These are phyloP conservation scores for Salvelinus alpinus DNA, from an alignment of 2,113 vertebrate genomes.

Conservation along the genomic window DNA sequence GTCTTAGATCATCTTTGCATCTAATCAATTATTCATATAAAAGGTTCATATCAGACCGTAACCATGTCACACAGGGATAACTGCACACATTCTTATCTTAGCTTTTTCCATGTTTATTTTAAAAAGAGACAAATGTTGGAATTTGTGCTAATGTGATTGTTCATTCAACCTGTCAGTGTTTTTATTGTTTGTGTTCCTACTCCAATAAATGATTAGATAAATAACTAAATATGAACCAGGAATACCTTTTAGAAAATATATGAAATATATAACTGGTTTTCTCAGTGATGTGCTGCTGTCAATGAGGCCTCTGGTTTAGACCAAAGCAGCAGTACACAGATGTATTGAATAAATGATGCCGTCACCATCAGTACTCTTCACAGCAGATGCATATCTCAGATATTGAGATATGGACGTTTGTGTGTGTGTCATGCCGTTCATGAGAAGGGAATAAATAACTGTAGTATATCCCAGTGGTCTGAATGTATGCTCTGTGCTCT, in stretches of 20 bases:
- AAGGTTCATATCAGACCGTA: constrained; percentile 40
- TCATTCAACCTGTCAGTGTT: background rate
- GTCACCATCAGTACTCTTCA: constrained; percentile 45
- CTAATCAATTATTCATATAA: constrained; percentile 71
- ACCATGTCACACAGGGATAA: constrained; percentile 18
- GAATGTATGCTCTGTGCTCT: constrained; percentile 28
- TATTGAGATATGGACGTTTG: constrained; percentile 13
- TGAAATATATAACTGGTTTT: constrained; percentile 23
- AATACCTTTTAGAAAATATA: constrained; percentile 40
- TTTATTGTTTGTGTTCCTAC: background rate
- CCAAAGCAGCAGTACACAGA: constrained; percentile 21
- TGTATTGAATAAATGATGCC: constrained; percentile 57
- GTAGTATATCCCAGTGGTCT: background rate
- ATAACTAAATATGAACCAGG: constrained; percentile 10
- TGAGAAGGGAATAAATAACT: too few species aligned
- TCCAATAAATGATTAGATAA: too few species aligned
- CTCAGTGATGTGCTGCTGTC: constrained; percentile 42
- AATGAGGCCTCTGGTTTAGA: constrained; percentile 36
- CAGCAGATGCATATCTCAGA: constrained; percentile 44
- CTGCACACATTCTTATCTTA: too few species aligned
- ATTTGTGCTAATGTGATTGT: too few species aligned
- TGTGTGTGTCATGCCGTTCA: too few species aligned
- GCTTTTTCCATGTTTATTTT: background rate
- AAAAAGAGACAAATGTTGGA: too few species aligned
- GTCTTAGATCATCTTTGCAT: constrained; percentile 72